Evolutionary conservation across 35 echinoderm and acorn worm species (phyloP).

Genomic region (Apostichopus californicus): DNA sequence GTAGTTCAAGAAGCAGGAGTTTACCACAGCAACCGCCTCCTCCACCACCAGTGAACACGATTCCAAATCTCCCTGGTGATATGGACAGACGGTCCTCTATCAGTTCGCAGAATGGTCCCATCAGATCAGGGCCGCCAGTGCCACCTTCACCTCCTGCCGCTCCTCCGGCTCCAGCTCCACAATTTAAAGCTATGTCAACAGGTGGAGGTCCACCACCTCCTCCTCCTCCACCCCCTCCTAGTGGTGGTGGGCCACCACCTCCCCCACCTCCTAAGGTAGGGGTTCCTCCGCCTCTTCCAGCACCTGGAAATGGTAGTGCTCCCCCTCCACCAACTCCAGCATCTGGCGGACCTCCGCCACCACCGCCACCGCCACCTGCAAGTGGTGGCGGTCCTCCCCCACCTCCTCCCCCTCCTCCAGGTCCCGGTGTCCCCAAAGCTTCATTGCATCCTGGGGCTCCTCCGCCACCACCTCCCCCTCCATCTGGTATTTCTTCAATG

Average conservation of each 20-base stretch:
- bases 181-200: neutral
- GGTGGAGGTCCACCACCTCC: constrained; percentile 5
- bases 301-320: neutral
- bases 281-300: constrained; percentile 30
- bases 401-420: constrained; percentile 35
- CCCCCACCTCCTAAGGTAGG: neutral
- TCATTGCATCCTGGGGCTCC: neutral
- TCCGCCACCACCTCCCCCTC: constrained; percentile 47
- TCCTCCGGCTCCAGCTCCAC: neutral
- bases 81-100: constrained; percentile 7
- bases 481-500: neutral
- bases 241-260: neutral
- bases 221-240: neutral
- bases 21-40: constrained; percentile 2
- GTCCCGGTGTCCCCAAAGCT: neutral
- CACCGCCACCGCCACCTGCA: constrained; percentile 9
- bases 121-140: constrained; percentile 3
- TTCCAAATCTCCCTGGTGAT: constrained; percentile 39
- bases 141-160: constrained; percentile 35
- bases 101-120: neutral
- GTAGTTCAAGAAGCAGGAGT: constrained; percentile 28
- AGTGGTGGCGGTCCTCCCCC: neutral
- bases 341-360: neutral
- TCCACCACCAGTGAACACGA: constrained; percentile 62
- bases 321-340: constrained; percentile 43